Base-by-base conservation (phyloP, 2,888 invertebrate species). In the Aromia moschata region DNA sequence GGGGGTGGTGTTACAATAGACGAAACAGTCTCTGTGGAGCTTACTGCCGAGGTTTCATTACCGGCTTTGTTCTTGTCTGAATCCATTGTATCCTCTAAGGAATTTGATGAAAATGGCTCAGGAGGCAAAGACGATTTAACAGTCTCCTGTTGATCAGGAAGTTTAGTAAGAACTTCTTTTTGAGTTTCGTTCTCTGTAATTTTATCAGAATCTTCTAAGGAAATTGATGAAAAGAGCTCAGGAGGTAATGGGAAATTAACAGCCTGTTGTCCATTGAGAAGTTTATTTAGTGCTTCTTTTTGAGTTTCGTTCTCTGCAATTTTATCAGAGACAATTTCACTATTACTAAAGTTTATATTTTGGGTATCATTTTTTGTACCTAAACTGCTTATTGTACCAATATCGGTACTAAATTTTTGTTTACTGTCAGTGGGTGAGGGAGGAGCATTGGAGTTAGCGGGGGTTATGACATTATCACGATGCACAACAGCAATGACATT, bases 401-500 rank as follows among this genome's bases (percentile, higher is more conserved):
- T 20, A 40, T 49, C 40, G 25, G 54, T 31, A 25, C 25, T 9
- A 36, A 14, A 43, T n/a, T 18, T 38, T 14, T 45, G 10, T 16
- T 45, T 40, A 40, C 12, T 7, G 40, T 65, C 51, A 33, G 56
- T 38, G 38, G 64, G 46, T 9, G 46, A 46, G 52, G 44, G 33
- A 65, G 38, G 40, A 18, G 31, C 36, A 56, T 63, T 56, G 57
- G 67, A 57, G 60, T 58, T 58, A 58, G 62, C 61, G 51, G 65
- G 63, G 51, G 69, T 68, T 41, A 61, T 45, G 40, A 69, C 72
- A 77, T 85, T 84, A 74, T 85, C 85, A 75, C 84, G 82, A 69
- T 86, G 86, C 10, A 86, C 84, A 78, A 84, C 83, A 58, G 82
- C 86, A 69, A 85, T 81, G 16, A 85, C 85, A 77, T 84, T 84